These are phyloP conservation scores for Anorthoa munda DNA, from an alignment of 2,888 invertebrate species.

Conservation along the genomic window DNA sequence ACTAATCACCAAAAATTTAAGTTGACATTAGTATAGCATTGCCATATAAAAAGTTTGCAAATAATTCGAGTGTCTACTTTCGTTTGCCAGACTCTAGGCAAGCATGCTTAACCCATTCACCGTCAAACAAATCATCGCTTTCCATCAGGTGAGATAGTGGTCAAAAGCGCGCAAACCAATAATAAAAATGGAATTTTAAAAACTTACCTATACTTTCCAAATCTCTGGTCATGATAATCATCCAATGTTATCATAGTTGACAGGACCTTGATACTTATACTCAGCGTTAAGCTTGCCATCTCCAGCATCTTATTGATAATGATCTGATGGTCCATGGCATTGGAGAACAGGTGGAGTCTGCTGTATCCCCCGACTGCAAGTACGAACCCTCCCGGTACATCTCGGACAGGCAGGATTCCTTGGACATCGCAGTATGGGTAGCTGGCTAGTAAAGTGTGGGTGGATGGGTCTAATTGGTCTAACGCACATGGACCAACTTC, in stretches of 20 bases:
- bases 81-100: no score
- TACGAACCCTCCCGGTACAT: slow-evolving; percentile 98
- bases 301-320: slow-evolving; percentile 97
- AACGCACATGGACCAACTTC: slow-evolving; percentile 98
- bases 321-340: slow-evolving; percentile 95
- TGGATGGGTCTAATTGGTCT: slow-evolving; percentile 97
- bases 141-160: no score
- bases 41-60: no score
- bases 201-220: slow-evolving; percentile 97
- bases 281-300: slow-evolving; percentile 95
- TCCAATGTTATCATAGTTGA: slow-evolving; percentile 96
- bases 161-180: no score
- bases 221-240: slow-evolving; percentile 96
- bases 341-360: slow-evolving; percentile 97
- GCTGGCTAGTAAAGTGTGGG: slow-evolving; percentile 94
- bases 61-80: no score
- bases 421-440: slow-evolving; percentile 88
- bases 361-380: slow-evolving; percentile 98
- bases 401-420: slow-evolving; percentile 93
- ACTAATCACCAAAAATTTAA: no score
- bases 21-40: no score
- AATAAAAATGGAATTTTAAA: background rate
- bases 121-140: no score
- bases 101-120: no score
- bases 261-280: slow-evolving; percentile 95